These are phyloP conservation scores for Hyposoter didymator DNA, from an alignment of 2,888 invertebrate genomes.

Conservation along the genomic window DNA sequence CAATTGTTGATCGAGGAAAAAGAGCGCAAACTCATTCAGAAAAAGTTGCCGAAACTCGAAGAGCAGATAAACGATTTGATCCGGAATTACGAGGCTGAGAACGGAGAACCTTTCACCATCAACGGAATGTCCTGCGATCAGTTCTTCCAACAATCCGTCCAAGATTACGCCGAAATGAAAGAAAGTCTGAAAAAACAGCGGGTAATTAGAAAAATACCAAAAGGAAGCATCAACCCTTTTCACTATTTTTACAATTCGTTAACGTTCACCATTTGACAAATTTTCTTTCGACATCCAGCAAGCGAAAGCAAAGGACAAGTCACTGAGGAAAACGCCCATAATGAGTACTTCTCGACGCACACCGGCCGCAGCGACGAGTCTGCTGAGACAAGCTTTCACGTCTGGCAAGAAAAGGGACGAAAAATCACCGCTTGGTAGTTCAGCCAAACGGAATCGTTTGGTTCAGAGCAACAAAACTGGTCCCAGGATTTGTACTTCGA, in stretches of 20 bases:
- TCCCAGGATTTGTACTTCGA: conserved; percentile 68
- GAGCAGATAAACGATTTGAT: conserved; percentile 87
- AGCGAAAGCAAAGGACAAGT: conserved; percentile 84
- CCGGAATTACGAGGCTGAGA: conserved; percentile 85
- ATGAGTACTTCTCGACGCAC: conserved; percentile 77
- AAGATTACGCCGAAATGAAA: conserved; percentile 86
- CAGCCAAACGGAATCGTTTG: conserved; percentile 72
- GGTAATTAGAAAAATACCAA: conserved; percentile 70
- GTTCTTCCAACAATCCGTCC: conserved; percentile 87
- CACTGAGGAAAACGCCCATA: conserved; percentile 78
- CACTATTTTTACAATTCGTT: not conserved
- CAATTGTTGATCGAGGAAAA: conserved; percentile 94
- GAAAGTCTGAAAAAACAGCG: conserved; percentile 80
- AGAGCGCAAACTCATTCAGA: conserved; percentile 91
- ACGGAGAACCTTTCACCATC: conserved; percentile 86
- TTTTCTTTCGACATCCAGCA: conserved; percentile 82
- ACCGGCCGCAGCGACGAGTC: conserved; percentile 72
- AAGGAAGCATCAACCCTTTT: not conserved
- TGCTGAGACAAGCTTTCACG: conserved; percentile 73
- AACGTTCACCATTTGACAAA: not conserved
- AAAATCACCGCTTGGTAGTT: conserved; percentile 74
- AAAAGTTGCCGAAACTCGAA: conserved; percentile 91
- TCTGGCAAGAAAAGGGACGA: conserved; percentile 75
- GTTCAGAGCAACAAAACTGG: conserved; percentile 72
- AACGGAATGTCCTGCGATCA: conserved; percentile 88